Evolutionary conservation across 2,888 invertebrate genomes (phyloP), one percentile per base, ranked within the genome.

Genomic region (Zygogramma bicolorata): DNA sequence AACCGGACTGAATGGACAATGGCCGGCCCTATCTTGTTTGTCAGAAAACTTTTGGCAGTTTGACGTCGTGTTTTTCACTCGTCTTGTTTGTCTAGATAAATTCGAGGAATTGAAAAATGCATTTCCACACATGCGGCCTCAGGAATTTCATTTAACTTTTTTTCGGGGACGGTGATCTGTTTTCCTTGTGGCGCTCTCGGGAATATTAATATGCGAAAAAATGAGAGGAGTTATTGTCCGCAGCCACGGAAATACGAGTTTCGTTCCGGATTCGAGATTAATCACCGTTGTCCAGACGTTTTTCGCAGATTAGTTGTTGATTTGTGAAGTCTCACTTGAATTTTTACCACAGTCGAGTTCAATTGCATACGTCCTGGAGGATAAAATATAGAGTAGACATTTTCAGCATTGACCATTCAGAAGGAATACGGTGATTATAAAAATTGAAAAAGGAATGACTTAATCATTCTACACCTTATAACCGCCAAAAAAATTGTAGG

Each of bases 21-120:
- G 78, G 78, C 75, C 75, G 73, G 53, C 53, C 53, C 53, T 53
- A 77, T 80, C 80, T 80, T 80, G 78, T 80, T 80, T 80, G 80
- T 84, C 84, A 82, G 84, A 80, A 84, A 85, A 85, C 80, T 84
- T 85, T 85, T 86, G 86, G 84, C 86, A 85, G 85, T 83, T 86
- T 85, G 86, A 85, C 85, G 84, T 82, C 78, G 73, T 71, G 70
- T 71, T 73, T 73, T 70, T 73, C 73, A 49, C 73, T 73, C 68
- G 65, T 68, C 70, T 70, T 66, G 76, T 71, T 73, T 68, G 75
- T 68, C 71, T 59, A 59, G 70, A 72, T 72, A 65, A 71, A 75
- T 73, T 73, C 70, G 61, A 73, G 75, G 65, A 73, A 82, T 81
- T 82, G 80, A 82, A 82, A 82, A 82, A 81, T 81, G 80, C 81